Percentiles rank a stretch among this genome's conserved stretches.
Conservation (phyloP, 2,888 invertebrate species). For the Drosophila prostipennis region DNA sequence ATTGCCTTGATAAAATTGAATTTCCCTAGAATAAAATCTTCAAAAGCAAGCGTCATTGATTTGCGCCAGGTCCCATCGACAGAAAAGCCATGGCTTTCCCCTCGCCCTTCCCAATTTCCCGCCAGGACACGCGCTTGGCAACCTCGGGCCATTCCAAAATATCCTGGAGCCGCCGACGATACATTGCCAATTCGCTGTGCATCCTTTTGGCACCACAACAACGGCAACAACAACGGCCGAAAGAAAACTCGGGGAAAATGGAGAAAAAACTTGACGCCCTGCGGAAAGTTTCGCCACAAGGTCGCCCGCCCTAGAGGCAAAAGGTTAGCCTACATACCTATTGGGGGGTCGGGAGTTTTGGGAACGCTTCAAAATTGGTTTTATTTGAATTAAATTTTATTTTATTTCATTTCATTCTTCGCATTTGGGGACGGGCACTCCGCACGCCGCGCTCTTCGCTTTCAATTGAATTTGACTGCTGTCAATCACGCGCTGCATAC, state of each 20-base stretch:
- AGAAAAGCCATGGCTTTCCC: not conserved
- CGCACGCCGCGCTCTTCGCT: slow-evolving; percentile 21
- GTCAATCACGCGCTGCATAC: slow-evolving; percentile 78
- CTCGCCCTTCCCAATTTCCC: slow-evolving; percentile 47
- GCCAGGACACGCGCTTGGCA: slow-evolving; percentile 49
- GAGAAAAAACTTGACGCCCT: slow-evolving; percentile 56
- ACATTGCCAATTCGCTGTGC: slow-evolving; percentile 47
- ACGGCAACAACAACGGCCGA: not conserved
- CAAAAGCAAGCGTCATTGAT: slow-evolving; percentile 66
- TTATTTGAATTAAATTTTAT: slow-evolving; percentile 79
- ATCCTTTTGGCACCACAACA: slow-evolving; percentile 31
- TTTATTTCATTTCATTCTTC: slow-evolving; percentile 56
- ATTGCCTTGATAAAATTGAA: slow-evolving; percentile 60
- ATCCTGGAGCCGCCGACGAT: slow-evolving; percentile 48
- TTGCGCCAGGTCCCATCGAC: slow-evolving; percentile 23
- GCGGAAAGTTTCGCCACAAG: slow-evolving; percentile 66
- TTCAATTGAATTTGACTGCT: slow-evolving; percentile 79
- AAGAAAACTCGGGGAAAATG: slow-evolving; percentile 1
- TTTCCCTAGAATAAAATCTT: slow-evolving; percentile 61
- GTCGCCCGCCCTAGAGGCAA: slow-evolving; percentile 62
- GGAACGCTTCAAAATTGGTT: slow-evolving; percentile 62
- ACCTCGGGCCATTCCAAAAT: slow-evolving; percentile 29
- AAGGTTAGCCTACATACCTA: slow-evolving; percentile 45
- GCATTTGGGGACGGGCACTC: slow-evolving; percentile 5
- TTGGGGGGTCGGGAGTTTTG: slow-evolving; percentile 1